Evolutionary conservation across 2,797 vertebrate species (phyloP).

Genomic region (Numenius phaeopus): DNA sequence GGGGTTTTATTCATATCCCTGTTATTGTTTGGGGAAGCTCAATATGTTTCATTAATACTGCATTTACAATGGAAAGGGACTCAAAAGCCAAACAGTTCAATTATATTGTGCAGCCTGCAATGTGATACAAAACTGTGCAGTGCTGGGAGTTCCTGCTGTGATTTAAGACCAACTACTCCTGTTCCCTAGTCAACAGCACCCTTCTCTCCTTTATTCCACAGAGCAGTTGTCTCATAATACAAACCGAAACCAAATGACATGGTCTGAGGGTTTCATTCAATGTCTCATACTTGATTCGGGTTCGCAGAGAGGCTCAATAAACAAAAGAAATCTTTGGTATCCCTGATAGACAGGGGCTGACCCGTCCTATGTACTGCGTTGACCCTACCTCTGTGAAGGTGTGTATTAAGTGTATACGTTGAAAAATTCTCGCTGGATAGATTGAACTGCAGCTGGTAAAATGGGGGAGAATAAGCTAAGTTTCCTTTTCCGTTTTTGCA

Average conservation of each 20-base stretch:
- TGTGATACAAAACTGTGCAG: not conserved
- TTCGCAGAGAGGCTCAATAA: not conserved
- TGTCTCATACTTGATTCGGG: not conserved
- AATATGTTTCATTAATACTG: slow-evolving; percentile 8
- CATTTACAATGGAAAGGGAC: slow-evolving; percentile 16
- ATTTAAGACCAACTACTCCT: not conserved
- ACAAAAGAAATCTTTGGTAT: not conserved
- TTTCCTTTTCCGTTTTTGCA: not conserved
- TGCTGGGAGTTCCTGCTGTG: not conserved
- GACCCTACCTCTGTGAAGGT: not conserved
- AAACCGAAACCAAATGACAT: not conserved
- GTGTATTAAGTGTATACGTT: not conserved
- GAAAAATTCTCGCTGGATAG: not conserved
- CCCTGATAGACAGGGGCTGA: not conserved
- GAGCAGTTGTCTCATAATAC: not conserved
- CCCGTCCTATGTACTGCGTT: accelerated
- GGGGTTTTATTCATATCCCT: not conserved
- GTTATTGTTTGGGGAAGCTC: slow-evolving; percentile 8
- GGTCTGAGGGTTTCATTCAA: not conserved
- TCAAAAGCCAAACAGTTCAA: slow-evolving; percentile 22
- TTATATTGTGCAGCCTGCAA: not conserved
- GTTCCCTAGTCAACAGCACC: not conserved
- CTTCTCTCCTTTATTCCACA: not conserved
- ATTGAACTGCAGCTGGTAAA: not conserved
- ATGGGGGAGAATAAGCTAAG: not conserved